Evolutionary conservation across 2,113 vertebrate genomes (phyloP).

Genomic region (Petrocephalus zakoni): DNA sequence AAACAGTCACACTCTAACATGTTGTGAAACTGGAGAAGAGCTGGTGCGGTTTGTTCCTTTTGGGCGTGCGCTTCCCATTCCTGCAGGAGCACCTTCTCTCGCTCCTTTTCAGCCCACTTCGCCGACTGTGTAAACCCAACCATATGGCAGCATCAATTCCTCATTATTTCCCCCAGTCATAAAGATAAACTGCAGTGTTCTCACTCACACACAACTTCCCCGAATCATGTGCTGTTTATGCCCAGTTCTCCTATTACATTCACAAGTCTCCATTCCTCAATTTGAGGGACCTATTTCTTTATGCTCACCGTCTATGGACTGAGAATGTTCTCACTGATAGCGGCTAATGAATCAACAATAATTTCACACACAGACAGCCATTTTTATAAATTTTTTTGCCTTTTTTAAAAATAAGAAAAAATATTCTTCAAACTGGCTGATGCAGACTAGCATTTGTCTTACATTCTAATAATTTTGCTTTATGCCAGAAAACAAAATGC

Average conservation of each 20-base stretch:
- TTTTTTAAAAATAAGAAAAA: not conserved
- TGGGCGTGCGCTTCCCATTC: not conserved
- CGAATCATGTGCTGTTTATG: not conserved
- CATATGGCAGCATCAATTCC: slow-evolving; percentile 3
- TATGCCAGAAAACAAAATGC: not conserved
- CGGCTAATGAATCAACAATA: not conserved
- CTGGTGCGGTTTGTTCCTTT: not conserved
- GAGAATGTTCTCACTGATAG: not conserved
- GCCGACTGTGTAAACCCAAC: not conserved
- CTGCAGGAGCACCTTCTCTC: not conserved
- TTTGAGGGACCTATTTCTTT: not conserved
- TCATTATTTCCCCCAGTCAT: not conserved
- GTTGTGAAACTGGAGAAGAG: not conserved
- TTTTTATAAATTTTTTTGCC: not conserved
- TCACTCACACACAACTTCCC: not conserved
- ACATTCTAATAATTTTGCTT: not conserved
- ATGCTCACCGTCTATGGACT: not conserved
- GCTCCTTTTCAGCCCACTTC: not conserved
- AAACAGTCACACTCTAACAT: not conserved
- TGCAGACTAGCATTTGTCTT: not conserved
- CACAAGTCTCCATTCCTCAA: not conserved
- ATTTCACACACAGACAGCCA: not conserved
- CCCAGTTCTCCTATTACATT: no score
- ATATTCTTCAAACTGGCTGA: not conserved
- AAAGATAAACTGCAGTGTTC: not conserved